Base-by-base conservation (phyloP, 2,888 invertebrate genomes). In the Nemurella pictetii region DNA sequence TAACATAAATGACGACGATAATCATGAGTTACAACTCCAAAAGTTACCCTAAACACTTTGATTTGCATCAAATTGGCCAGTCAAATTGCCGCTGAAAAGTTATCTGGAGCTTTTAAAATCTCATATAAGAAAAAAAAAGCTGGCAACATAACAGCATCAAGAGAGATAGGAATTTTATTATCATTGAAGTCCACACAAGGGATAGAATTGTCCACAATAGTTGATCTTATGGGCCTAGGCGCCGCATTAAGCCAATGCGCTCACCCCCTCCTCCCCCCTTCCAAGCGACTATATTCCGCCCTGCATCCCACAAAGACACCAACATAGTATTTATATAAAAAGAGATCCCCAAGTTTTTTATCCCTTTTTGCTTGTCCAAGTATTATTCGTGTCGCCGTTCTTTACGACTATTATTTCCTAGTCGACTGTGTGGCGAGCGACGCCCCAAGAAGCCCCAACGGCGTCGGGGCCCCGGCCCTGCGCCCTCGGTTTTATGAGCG, bases 111-210 rank as follows among this genome's bases (percentile, higher is more conserved):
- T 82, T 82, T 82, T 82, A 82, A 82, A 82, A 72, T 36, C 82
- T 55, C 82, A 72, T 82, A 55, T 27, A 82, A 27, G 82, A 82
- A 27, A 55, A 82, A 72, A 82, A 29, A 82, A 80, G 32, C 55
- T 82, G 82, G 82, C 82, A 82, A 72, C 55, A 55, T 55, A 55
- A 55, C 82, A 72, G 55, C 55, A 82, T 82, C 78, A 78, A 78
- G 28, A 78, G 28, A 78, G 78, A 78, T 78, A 78, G 78, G 73
- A 9, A 82, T 36, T 82, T 82, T 82, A 82, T 82, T 82, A 82
- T 82, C 82, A 82, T 82, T 82, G 55, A 72, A 82, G 82, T 29
- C 78, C 82, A 82, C 55, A 82, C 82, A 82, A 82, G 82, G 82
- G 82, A n/a, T 72, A 20, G 82, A 82, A 81, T 81, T 35, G 81